Base-by-base conservation (phyloP, 2,888 invertebrate genomes). In the Thyatira batis region DNA sequence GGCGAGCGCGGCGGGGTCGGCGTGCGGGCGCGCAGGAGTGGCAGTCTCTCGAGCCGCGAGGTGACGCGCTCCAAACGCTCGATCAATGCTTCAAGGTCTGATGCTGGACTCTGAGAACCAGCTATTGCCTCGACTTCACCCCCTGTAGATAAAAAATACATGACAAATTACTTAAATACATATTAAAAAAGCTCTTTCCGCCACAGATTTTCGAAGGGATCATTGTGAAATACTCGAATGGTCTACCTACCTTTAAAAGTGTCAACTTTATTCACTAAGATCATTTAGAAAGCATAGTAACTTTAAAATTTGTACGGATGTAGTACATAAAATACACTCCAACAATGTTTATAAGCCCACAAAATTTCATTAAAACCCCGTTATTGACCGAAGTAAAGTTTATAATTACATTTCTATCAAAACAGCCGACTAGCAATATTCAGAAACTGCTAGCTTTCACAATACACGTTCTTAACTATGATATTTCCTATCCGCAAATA, bases 21-120 rank as follows among this genome's bases (percentile, higher is more conserved):
- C 2, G 82, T 68, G 64, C 70, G 80, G 50, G 72, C 73, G 55
- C 81, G 83, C 69, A 88, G 70, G 64, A 71, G 64, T 45, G 85
- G 89, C 65, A 93, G 84, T 49, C 92, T 92, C 88, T 95, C 97
- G 69, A 96, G 88, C 57, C 96, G 94, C 66, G 93, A 93, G 10
- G 96, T 95, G 58, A 96, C 95, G 66, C 93, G 93, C 87, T 97
- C 97, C 74, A 97, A 83, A 48, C 97, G 95, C 72, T 93, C 94
- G 66, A 96, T 94, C 76, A 96, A 86, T 60, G 93, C 92, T 78
- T 95, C 95, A 65, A 96, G 91, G 76, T 95, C 94, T 53, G 88
- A 91, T 39, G 93, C 91, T 58, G 93, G 90, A 62, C 83, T 84
- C 54, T 77, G 76, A 45, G 67, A 71, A 53, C 87, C 84, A 57